A percentile compares a stretch with the other conserved stretches of the same genome.
Evolutionary conservation across 2,113 vertebrate genomes (phyloP).

Genomic region (Pseudorhombus dupliciocellatus): DNA sequence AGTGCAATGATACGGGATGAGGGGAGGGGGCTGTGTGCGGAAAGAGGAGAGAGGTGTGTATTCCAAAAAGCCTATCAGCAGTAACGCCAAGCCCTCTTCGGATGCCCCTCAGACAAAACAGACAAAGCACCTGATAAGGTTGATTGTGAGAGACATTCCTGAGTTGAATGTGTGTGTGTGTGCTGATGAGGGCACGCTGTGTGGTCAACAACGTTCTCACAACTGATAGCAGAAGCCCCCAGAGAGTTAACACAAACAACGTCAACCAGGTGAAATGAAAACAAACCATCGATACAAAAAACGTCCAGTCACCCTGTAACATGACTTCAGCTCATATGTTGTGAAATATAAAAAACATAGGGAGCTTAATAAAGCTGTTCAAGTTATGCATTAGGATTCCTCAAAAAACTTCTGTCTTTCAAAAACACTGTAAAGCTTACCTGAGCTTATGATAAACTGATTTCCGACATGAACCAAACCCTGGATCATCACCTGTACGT

Average conservation of each 20-base stretch:
- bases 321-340: too few relatives aligned
- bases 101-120: conserved; percentile 79
- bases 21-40: not conserved
- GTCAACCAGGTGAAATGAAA: conserved; percentile 7
- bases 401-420: too few relatives aligned
- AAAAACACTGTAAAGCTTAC: too few relatives aligned
- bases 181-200: conserved; percentile 67
- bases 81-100: conserved; percentile 63
- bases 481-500: too few relatives aligned
- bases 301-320: not conserved
- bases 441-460: too few relatives aligned
- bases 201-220: conserved; percentile 60
- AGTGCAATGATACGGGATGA: not conserved
- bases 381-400: too few relatives aligned
- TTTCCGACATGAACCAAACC: too few relatives aligned
- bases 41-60: conserved; percentile 41
- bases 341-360: too few relatives aligned
- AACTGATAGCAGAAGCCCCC: conserved; percentile 39
- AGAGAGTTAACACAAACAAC: conserved; percentile 8
- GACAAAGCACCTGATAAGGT: conserved; percentile 79
- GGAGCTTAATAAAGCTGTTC: too few relatives aligned
- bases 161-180: conserved; percentile 58
- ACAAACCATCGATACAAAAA: not conserved
- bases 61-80: conserved; percentile 61
- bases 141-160: conserved; percentile 75